Percentiles rank a stretch among this genome's conserved stretches.
Evolutionary conservation across 2,797 vertebrate species (phyloP).

Genomic region (Lepilemur ruficaudatus): DNA sequence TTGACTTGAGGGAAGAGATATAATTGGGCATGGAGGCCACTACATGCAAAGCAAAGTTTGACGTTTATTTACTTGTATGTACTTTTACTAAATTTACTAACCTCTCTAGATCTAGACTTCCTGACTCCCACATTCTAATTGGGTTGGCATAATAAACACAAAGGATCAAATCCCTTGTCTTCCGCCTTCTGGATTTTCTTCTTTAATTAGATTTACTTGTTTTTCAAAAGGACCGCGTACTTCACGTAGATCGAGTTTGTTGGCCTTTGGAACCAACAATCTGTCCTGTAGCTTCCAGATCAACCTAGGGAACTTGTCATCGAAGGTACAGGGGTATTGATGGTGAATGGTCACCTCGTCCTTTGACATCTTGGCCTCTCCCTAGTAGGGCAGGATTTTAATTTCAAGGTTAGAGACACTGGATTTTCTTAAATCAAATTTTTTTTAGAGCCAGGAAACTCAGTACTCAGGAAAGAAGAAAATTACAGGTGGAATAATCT

Average conservation of each 20-base stretch:
- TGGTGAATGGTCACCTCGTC: background rate
- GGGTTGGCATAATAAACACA: background rate
- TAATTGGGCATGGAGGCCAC: background rate
- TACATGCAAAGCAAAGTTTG: background rate
- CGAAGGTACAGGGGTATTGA: background rate
- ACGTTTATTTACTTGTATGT: background rate
- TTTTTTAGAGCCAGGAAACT: background rate
- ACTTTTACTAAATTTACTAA: background rate
- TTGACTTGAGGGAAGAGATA: background rate
- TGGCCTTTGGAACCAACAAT: conserved; percentile 3
- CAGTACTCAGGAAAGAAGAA: background rate
- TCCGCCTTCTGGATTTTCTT: background rate
- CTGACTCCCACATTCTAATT: background rate
- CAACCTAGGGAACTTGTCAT: background rate
- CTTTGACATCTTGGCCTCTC: background rate
- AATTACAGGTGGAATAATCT: background rate
- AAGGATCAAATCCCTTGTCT: background rate
- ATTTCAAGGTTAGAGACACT: conserved; percentile 20
- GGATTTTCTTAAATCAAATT: conserved; percentile 1
- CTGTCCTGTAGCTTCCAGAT: conserved; percentile 1
- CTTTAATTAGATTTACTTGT: background rate
- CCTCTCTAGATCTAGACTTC: background rate
- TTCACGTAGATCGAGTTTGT: background rate
- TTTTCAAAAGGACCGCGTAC: background rate
- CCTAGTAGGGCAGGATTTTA: background rate